Evolutionary conservation across 1,140 invertebrate species (phyloP).

Genomic region (Sycophaga agraensis): DNA sequence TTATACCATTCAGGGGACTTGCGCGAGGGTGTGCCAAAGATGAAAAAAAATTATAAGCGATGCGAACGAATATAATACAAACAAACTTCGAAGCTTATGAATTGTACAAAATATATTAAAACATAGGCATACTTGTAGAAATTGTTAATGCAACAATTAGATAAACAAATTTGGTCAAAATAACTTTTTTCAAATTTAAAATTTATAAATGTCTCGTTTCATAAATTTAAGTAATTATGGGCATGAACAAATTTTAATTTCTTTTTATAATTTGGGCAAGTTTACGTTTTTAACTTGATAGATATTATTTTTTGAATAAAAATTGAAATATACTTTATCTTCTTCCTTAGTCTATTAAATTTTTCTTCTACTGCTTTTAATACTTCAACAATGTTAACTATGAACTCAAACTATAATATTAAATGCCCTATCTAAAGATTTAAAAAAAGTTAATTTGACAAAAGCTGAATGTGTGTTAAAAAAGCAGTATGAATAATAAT

Average conservation of each 20-base stretch:
- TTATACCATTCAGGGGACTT: conserved; percentile 1
- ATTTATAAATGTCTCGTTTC: too few relatives aligned
- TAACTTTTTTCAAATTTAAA: conserved; percentile 26
- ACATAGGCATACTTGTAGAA: conserved; percentile 21
- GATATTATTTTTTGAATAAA: too few relatives aligned
- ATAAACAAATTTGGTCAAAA: conserved; percentile 12
- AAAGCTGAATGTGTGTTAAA: conserved; percentile 26
- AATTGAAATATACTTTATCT: too few relatives aligned
- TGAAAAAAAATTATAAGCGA: conserved; percentile 23
- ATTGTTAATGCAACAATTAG: conserved; percentile 10
- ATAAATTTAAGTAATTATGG: too few relatives aligned
- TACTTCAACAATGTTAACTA: too few relatives aligned
- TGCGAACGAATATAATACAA: conserved; percentile 16
- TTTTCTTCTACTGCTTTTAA: too few relatives aligned
- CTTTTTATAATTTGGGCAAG: too few relatives aligned
- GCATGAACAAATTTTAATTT: too few relatives aligned
- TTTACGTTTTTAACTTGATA: too few relatives aligned
- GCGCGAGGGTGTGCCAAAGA: conserved; percentile 18
- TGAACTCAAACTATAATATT: too few relatives aligned
- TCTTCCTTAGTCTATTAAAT: too few relatives aligned
- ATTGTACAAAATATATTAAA: conserved; percentile 50
- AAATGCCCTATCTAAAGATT: too few relatives aligned
- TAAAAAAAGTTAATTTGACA: conserved; percentile 21
- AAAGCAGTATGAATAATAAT: conserved; percentile 24
- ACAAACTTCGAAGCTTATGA: conserved; percentile 43